Evolutionary conservation across 2,888 invertebrate species (phyloP).

Genomic region (Empis livida): DNA sequence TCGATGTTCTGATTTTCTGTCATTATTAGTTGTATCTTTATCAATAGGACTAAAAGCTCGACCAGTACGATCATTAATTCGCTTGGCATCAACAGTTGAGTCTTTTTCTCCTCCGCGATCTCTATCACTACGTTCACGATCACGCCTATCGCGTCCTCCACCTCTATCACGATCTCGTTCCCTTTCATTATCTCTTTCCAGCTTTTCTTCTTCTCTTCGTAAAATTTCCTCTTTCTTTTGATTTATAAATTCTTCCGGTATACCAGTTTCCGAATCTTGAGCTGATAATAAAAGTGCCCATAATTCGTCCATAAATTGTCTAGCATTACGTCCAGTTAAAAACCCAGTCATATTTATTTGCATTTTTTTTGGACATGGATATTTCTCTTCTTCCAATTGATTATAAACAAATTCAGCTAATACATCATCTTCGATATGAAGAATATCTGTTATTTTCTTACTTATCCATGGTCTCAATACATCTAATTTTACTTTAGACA

Average conservation of each 20-base stretch:
- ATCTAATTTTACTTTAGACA: constrained; percentile 96
- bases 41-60: constrained; percentile 30
- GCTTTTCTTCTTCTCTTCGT: constrained; percentile 45
- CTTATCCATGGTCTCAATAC: constrained; percentile 99
- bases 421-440: constrained; percentile 98
- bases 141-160: constrained; percentile 27
- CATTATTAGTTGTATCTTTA: constrained; percentile 5
- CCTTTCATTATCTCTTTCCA: constrained; percentile 31
- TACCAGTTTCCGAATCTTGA: constrained; percentile 89
- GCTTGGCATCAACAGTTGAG: not conserved
- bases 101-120: constrained; percentile 14
- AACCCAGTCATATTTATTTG: constrained; percentile 99
- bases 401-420: constrained; percentile 98
- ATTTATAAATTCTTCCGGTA: constrained; percentile 87
- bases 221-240: constrained; percentile 95
- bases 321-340: constrained; percentile 92
- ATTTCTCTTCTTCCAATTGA: constrained; percentile 87
- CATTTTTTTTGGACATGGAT: constrained; percentile 95
- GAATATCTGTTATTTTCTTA: constrained; percentile 86
- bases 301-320: constrained; percentile 94
- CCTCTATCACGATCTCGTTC: constrained; percentile 17
- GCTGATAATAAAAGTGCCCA: constrained; percentile 94
- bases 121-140: constrained; percentile 20
- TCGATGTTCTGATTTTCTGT: constrained; percentile 4
- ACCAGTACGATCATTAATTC: not conserved